A percentile compares a stretch with the other conserved stretches of the same genome.
Conservation (phyloP, 2,113 vertebrate genomes). For the Carettochelys insculpta region DNA sequence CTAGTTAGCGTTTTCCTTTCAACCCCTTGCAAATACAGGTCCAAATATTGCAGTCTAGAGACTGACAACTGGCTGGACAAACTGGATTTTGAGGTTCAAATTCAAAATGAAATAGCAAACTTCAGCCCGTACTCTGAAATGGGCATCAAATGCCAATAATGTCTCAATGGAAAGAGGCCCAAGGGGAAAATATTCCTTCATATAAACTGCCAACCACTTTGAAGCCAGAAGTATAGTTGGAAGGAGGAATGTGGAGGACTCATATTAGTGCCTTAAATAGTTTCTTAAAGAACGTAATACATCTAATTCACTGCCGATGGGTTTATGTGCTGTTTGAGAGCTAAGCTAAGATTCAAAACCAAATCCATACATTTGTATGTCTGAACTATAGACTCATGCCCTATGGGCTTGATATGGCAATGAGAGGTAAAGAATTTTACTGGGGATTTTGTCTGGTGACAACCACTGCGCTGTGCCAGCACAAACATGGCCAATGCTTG, state of each 20-base stretch:
- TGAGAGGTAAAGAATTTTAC: not conserved
- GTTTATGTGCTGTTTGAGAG: not conserved
- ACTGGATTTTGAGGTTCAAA: not conserved
- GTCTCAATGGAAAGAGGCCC: not conserved
- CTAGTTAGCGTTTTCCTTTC: not conserved
- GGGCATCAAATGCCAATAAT: not conserved
- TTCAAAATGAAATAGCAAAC: not conserved
- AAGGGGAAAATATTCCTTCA: not conserved
- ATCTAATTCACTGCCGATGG: not conserved
- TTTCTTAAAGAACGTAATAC: not conserved
- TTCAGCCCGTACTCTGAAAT: not conserved
- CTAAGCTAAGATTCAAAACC: not conserved
- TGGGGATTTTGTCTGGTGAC: not conserved
- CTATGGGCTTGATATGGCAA: not conserved
- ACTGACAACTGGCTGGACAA: not conserved
- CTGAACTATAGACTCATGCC: not conserved
- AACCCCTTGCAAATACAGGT: not conserved
- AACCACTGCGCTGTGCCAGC: not conserved
- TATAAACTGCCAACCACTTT: not conserved
- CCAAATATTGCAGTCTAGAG: not conserved
- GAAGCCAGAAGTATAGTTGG: not conserved
- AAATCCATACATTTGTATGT: not conserved
- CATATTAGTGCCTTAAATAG: not conserved
- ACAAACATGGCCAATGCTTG: not conserved
- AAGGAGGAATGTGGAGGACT: not conserved